Conservation (phyloP, 2,797 vertebrate genomes). For the Protonibea diacanthus region DNA sequence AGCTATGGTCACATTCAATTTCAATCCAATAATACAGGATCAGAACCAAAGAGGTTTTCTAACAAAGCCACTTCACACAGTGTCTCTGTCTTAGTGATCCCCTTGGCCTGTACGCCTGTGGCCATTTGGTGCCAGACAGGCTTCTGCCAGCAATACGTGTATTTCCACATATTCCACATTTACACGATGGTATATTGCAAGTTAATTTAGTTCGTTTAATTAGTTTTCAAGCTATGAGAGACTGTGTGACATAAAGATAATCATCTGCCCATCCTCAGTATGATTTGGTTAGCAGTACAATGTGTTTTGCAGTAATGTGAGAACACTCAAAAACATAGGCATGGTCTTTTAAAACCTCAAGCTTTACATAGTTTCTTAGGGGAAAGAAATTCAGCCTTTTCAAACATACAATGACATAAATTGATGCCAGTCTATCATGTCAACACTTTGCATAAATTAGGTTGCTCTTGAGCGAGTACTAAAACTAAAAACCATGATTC, state of each 20-base stretch:
- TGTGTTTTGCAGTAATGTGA: neutral
- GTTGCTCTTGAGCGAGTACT: neutral
- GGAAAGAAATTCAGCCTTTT: constrained; percentile 9
- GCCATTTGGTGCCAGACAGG: neutral
- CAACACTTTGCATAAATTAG: constrained; percentile 4
- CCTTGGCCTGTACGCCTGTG: neutral
- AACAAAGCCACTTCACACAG: neutral
- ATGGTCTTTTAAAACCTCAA: constrained; percentile 1
- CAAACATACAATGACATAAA: constrained; percentile 21
- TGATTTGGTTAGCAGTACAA: constrained; percentile 14
- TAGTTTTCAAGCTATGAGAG: neutral
- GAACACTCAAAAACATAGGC: constrained; percentile 4
- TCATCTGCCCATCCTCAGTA: neutral
- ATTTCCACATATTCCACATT: neutral
- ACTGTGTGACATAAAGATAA: neutral
- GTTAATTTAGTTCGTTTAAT: too few species aligned
- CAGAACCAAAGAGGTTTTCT: too few species aligned
- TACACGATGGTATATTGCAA: too few species aligned
- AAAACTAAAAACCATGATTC: neutral
- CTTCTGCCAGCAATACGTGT: constrained; percentile 8
- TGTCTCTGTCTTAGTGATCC: neutral
- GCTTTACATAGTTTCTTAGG: neutral
- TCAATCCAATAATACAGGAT: neutral
- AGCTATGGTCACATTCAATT: neutral
- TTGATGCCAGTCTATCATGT: neutral